Conservation (phyloP, 1,140 invertebrate genomes). For the Nylanderia fulva region DNA sequence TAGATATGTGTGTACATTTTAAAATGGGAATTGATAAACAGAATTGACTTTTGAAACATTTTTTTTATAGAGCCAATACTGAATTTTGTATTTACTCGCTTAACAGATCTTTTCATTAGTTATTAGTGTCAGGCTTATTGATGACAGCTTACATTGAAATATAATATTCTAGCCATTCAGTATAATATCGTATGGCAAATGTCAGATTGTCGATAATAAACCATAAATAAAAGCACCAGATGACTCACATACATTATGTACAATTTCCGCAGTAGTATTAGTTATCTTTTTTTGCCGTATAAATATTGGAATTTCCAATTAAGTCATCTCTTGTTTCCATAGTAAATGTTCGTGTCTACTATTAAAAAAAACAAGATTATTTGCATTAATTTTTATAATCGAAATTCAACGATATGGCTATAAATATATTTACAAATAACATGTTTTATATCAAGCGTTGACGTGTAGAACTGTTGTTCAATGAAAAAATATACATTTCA, state of each 20-base stretch:
- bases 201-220: conserved; percentile 38
- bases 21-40: neutral
- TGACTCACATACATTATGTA: conserved; percentile 44
- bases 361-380: neutral
- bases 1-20: neutral
- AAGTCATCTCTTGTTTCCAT: conserved; percentile 26
- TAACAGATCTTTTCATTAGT: conserved; percentile 20
- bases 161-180: conserved; percentile 13
- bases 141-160: neutral
- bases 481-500: neutral
- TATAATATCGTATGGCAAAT: conserved; percentile 11
- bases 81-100: conserved; percentile 22
- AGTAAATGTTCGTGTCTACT: conserved; percentile 8
- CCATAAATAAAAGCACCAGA: conserved; percentile 55
- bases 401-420: neutral
- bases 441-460: neutral
- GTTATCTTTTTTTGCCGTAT: neutral
- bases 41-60: conserved; percentile 1
- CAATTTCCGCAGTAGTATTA: conserved; percentile 1
- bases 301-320: conserved; percentile 39
- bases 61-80: neutral
- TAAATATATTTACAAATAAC: conserved; percentile 10
- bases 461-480: neutral
- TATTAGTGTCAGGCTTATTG: conserved; percentile 22
- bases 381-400: conserved; percentile 10